Base-by-base conservation (phyloP, 1,140 invertebrate genomes). In the Diachasmimorpha longicaudata region DNA sequence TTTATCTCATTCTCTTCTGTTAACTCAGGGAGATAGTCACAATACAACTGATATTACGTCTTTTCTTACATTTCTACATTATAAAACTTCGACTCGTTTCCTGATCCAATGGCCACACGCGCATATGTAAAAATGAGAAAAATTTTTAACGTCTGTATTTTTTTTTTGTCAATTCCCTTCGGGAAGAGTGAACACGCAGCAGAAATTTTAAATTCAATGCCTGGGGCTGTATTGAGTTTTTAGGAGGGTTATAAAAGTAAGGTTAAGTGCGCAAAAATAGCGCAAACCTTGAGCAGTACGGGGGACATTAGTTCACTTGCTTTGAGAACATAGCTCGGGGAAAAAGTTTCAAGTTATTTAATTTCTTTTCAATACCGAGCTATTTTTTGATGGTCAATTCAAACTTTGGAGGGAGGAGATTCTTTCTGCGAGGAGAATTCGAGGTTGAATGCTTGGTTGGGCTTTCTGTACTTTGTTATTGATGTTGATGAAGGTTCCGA, bases 21-120 rank as follows among this genome's bases (percentile, higher is more conserved):
- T 55, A 72, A 72, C 70, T 72, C 25, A 14, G 70, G 48, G 70
- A 63, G 23, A 63, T 31, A 63, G 58, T 63, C 58, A 63, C 19
- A 63, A 31, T 23, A 63, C 58, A 25, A 31, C 21, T 25, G 58
- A 63, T 31, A 63, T 63, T 63, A 31, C 58, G 23, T 63, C 58
- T 63, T 63, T 63, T 14, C 11, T 63, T 63, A 63, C 58, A 63
- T 63, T 42, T 25, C 23, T 63, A 63, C 58, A 63, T 63, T 63
- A 63, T 63, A 25, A 63, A 63, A 63, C 14, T 63, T 63, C 23
- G 4, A 63, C 58, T 63, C 58, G 58, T 25, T 63, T 63, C 58
- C 21, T 23, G 58, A 63, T 63, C 23, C 58, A 25, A 63, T 10
- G 19, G 21, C 23, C 58, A 63, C 23, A 11, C 58, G 58, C 58